A percentile compares a stretch with the other conserved stretches of the same genome.
Evolutionary conservation across 2,888 invertebrate species (phyloP).

Genomic region (Tanytarsus gracilentus): DNA sequence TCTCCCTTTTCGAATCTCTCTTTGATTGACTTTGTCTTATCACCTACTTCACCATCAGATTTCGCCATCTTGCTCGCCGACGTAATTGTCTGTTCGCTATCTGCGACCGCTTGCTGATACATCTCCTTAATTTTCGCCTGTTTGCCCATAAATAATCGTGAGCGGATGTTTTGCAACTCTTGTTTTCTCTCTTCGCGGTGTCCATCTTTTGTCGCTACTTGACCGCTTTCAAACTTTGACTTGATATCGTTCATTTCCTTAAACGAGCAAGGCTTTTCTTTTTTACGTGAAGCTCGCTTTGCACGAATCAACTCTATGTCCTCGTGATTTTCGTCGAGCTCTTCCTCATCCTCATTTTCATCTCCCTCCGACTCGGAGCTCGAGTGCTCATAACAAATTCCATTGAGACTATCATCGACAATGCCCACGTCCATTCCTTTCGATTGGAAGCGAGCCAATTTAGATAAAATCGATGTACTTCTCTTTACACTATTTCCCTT

Average conservation of each 20-base stretch:
- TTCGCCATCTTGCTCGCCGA: constrained; percentile 48
- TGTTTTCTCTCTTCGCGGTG: constrained; percentile 75
- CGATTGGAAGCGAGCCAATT: constrained; percentile 73
- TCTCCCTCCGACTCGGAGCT: constrained; percentile 47
- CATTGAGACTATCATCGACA: constrained; percentile 65
- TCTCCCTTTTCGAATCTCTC: constrained; percentile 76
- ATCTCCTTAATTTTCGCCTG: constrained; percentile 85
- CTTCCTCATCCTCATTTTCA: constrained; percentile 45
- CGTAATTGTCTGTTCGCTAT: constrained; percentile 58
- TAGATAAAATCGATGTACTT: constrained; percentile 67
- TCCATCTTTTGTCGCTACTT: constrained; percentile 50
- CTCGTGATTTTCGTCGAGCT: constrained; percentile 53
- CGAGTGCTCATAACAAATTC: constrained; percentile 61
- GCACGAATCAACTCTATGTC: constrained; percentile 50
- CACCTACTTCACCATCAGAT: constrained; percentile 46
- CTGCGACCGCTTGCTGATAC: constrained; percentile 82
- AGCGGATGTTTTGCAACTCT: constrained; percentile 79
- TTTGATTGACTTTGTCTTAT: constrained; percentile 57
- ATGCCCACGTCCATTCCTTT: constrained; percentile 75
- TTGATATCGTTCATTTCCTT: constrained; percentile 78
- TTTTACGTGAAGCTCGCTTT: constrained; percentile 43
- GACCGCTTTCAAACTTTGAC: constrained; percentile 69
- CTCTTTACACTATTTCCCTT: constrained; percentile 47
- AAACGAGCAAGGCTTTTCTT: constrained; percentile 70
- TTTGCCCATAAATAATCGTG: constrained; percentile 77